Evolutionary conservation across 2,888 invertebrate species (phyloP).

Genomic region (Sphecodes monilicornis): DNA sequence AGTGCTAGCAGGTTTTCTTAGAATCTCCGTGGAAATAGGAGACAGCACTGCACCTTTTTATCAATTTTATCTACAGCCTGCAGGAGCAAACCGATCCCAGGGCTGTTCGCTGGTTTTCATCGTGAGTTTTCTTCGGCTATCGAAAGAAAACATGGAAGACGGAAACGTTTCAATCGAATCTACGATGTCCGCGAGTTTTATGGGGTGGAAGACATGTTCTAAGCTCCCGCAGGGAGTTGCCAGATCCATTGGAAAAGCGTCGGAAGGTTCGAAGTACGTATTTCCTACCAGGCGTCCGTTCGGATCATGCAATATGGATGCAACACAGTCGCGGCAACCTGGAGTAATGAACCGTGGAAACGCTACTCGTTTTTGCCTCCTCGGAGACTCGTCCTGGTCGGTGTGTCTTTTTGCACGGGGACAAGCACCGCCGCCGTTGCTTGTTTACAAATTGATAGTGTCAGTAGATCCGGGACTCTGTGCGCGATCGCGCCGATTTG

Average conservation of each 20-base stretch:
- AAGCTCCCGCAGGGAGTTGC: slow-evolving; percentile 11
- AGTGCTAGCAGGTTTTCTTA: not conserved
- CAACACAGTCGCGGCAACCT: slow-evolving; percentile 59
- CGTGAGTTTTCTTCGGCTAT: not conserved
- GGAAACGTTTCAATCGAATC: slow-evolving; percentile 11
- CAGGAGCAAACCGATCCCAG: not conserved
- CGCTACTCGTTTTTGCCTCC: slow-evolving; percentile 71
- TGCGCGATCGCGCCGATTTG: slow-evolving; percentile 39
- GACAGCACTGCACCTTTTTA: not conserved
- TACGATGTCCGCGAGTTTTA: slow-evolving; percentile 24
- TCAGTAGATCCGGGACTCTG: slow-evolving; percentile 41
- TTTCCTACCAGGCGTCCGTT: slow-evolving; percentile 69
- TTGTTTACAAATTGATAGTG: slow-evolving; percentile 73
- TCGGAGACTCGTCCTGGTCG: slow-evolving; percentile 57
- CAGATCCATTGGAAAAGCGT: slow-evolving; percentile 51
- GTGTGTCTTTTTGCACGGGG: slow-evolving; percentile 54
- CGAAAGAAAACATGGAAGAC: not conserved
- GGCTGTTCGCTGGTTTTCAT: not conserved
- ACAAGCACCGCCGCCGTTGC: slow-evolving; percentile 42
- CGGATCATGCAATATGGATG: slow-evolving; percentile 79
- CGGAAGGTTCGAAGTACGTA: slow-evolving; percentile 41
- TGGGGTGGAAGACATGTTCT: not conserved
- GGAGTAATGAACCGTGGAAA: slow-evolving; percentile 76
- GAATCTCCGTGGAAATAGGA: not conserved
- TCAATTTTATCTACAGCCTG: not conserved